Evolutionary conservation across 2,797 vertebrate genomes (phyloP), one percentile per base, ranked within the genome.

Genomic region (Tokudaia tokunoshimensis): DNA sequence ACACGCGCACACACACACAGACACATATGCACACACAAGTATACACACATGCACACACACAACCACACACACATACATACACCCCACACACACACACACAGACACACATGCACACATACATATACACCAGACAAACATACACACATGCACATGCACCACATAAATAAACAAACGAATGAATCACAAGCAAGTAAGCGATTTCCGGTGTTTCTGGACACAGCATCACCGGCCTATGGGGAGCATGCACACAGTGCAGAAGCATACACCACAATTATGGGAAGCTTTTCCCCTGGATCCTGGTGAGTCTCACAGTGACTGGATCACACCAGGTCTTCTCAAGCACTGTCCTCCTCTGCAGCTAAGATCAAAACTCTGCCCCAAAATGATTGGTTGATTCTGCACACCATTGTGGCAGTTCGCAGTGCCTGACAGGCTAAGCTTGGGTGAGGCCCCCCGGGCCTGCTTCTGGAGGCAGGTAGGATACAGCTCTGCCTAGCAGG

Each of bases 191-290:
- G 1, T 63, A 83, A 63, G 26, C 47, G 37, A 31, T 31, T 44
- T 31, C 19, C 20, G 17, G 7, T 41, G 15, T 55, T 84, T 17
- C 88, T 61, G 41, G 26, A 24, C 65, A 29, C 72, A 76, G 50
- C 4, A 29, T 63, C 26, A 19, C 47, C 37, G 11, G 13, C 19
- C 82, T 79, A 67, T 50, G 7, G 6, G 12, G 83, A 72, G 31
- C 59, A 9, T 4, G 0, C n/a, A n/a, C 34, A 70, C 34, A 70
- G 34, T 70, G 67, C 34, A n/a, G 34, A 19, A 70, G 31, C 31
- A 55, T 0, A 26, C 17, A 37, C 57, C 3, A 0, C 3, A 31
- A 55, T 57, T 41, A n/a, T 2, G 34, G 22, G 29, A 55, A 70
- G n/a, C 37, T 34, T 75, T n/a, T 63, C 1, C 41, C 65, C 0